phyloP scores from a whole-genome alignment of 2,888 invertebrate genomes.

The Leucoptera coffeella region DNA sequence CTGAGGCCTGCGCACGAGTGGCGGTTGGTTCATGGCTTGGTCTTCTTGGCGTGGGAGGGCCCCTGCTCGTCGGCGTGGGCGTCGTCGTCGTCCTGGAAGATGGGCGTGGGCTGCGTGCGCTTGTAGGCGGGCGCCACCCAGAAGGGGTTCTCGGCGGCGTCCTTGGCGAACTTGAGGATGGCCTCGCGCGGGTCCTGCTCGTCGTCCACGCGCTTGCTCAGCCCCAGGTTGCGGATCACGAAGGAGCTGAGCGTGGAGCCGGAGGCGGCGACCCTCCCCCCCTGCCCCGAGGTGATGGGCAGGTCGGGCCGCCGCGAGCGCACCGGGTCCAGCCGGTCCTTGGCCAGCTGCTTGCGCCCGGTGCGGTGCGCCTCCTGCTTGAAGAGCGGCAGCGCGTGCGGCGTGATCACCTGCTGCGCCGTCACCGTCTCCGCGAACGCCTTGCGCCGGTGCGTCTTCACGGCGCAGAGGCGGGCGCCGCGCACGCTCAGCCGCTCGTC shows the following conservation, averaged over 20 bases:
- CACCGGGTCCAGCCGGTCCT: slow-evolving; percentile 80
- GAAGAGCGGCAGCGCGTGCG: slow-evolving; percentile 92
- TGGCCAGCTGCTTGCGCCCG: slow-evolving; percentile 85
- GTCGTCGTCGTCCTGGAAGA: slow-evolving; percentile 59
- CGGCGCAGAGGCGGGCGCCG: slow-evolving; percentile 86
- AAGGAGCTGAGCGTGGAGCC: slow-evolving; percentile 95
- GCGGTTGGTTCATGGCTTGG: too few species aligned
- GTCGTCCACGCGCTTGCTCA: slow-evolving; percentile 87
- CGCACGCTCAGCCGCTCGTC: slow-evolving; percentile 80
- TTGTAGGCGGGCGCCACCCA: slow-evolving; percentile 93
- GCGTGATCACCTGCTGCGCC: slow-evolving; percentile 91
- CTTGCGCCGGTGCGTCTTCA: slow-evolving; percentile 71
- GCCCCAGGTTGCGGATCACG: slow-evolving; percentile 90
- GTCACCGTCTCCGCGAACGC: slow-evolving; percentile 83
- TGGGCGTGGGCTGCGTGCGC: slow-evolving; percentile 80
- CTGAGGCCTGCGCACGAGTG: too few species aligned
- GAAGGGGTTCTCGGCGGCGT: slow-evolving; percentile 92
- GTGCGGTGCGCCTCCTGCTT: slow-evolving; percentile 86
- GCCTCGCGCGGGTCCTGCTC: slow-evolving; percentile 94
- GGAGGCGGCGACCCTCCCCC: slow-evolving; percentile 89
- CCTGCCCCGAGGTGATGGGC: slow-evolving; percentile 84
- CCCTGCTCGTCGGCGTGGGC: slow-evolving; percentile 41
- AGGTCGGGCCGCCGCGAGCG: slow-evolving; percentile 79
- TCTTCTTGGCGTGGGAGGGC: slow-evolving; percentile 46
- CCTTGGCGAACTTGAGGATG: slow-evolving; percentile 89